Conservation (phyloP, 2,113 vertebrate species). For the Mionectes macconnelli region DNA sequence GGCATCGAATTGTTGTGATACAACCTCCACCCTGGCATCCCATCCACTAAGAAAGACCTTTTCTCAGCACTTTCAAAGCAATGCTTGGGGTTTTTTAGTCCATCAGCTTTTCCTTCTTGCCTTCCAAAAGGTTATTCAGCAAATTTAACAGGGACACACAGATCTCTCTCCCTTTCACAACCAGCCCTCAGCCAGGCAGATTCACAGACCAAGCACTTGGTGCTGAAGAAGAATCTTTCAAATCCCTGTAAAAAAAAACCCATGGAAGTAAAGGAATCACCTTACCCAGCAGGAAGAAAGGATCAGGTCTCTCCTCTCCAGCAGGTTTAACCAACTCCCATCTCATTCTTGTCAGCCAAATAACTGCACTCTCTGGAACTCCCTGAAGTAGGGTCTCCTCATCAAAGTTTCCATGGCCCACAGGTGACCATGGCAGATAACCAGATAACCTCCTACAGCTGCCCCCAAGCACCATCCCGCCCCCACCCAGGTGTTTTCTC, state of each 20-base stretch:
- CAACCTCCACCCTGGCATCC: no score
- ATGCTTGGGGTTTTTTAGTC: neutral
- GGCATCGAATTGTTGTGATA: neutral
- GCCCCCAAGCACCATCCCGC: neutral
- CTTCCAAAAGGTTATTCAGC: neutral
- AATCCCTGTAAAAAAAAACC: neutral
- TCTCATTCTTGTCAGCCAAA: neutral
- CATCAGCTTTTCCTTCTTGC: neutral
- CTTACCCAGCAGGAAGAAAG: neutral
- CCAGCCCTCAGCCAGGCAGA: neutral
- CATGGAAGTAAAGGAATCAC: neutral
- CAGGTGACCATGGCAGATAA: neutral
- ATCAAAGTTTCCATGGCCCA: rapidly evolving
- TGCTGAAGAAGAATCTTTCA: neutral
- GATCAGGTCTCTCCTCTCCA: neutral
- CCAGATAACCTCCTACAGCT: no score
- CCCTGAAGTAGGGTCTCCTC: neutral
- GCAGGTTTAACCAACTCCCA: rapidly evolving
- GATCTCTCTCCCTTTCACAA: neutral
- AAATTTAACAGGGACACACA: neutral
- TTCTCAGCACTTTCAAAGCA: neutral
- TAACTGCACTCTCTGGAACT: rapidly evolving
- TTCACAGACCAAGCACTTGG: neutral
- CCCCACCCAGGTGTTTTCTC: rapidly evolving
- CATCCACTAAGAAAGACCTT: rapidly evolving